phyloP scores from a whole-genome alignment of 2,888 invertebrate genomes.

The Thera britannica region DNA sequence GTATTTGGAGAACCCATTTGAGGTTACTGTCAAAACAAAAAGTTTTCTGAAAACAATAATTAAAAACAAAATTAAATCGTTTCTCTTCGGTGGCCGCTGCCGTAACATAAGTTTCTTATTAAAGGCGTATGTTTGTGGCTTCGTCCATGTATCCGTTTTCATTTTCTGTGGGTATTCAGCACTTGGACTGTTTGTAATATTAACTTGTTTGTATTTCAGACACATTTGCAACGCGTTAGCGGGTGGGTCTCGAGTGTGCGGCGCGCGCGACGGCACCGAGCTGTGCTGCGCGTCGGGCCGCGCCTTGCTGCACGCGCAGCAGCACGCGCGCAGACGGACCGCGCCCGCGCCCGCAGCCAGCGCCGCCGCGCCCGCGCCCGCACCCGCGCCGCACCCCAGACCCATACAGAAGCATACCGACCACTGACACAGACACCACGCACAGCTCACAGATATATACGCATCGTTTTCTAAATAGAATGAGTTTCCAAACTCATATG shows the following conservation, averaged over 20 bases:
- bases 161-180: too few species aligned
- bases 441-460: neutral
- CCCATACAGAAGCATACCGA: conserved; percentile 54
- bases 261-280: conserved; percentile 86
- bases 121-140: too few species aligned
- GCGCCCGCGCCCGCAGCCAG: conserved; percentile 39
- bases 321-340: conserved; percentile 35
- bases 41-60: too few species aligned
- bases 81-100: too few species aligned
- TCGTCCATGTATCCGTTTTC: too few species aligned
- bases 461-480: too few species aligned
- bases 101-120: too few species aligned
- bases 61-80: too few species aligned
- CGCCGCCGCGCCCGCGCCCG: conserved; percentile 26
- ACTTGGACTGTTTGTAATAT: too few species aligned
- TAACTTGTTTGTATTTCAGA: conserved; percentile 50
- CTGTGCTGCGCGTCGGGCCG: conserved; percentile 62
- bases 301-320: conserved; percentile 57
- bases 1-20: too few species aligned
- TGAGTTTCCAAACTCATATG: too few species aligned
- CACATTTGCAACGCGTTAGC: conserved; percentile 84
- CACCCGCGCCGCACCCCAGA: conserved; percentile 29
- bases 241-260: conserved; percentile 82
- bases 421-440: conserved; percentile 15
- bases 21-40: too few species aligned